Base-by-base conservation (phyloP, 2,113 vertebrate species). In the Poeciliopsis prolifica region DNA sequence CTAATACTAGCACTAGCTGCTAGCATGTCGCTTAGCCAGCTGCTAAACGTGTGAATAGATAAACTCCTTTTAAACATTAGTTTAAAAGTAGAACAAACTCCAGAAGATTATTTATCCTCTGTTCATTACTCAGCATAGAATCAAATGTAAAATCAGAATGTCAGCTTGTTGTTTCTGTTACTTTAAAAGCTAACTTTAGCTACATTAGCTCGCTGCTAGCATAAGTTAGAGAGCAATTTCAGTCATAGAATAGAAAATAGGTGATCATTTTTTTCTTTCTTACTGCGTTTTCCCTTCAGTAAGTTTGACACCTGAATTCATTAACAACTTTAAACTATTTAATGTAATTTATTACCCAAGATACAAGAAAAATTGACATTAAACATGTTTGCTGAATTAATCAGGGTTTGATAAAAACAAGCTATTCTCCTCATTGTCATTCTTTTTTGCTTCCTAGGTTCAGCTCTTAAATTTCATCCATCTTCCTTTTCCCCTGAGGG, bases 401-500 rank as follows among this genome's bases (percentile, higher is more conserved):
- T 54, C 48, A 22, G 22, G n/a, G 51, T n/a, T 58, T 58, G 17
- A 58, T 58, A n/a, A 58, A 58, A 24, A 29, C 54, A 60, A 58
- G 24, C 58, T 69, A 1, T 63, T 17, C 29, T 24, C 28, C 40
- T 71, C 68, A 44, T 29, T 62, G 60, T 12, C 29, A 65, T 65
- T 22, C 31, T 54, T 35, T 37, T 24, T 65, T 65, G 3, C 30
- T 58, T 58, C 24, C 24, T n/a, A 58, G 22, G 51, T 58, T 58
- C 61, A 51, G 8, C 42, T 58, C 31, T 40, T 29, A 3, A 58
- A 30, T 73, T 48, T 22, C 33, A 28, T 29, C 66, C 63, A 35
- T 24, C 62, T 66, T 42, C 29, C 30, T 54, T 60, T 54, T 19
- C 69, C 26, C 28, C 37, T 77, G 71, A 63, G 67, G 69, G 42